Percentiles rank a stretch among this genome's conserved stretches.
Conservation (phyloP, 2,888 invertebrate genomes). For the Bellardia pandia region DNA sequence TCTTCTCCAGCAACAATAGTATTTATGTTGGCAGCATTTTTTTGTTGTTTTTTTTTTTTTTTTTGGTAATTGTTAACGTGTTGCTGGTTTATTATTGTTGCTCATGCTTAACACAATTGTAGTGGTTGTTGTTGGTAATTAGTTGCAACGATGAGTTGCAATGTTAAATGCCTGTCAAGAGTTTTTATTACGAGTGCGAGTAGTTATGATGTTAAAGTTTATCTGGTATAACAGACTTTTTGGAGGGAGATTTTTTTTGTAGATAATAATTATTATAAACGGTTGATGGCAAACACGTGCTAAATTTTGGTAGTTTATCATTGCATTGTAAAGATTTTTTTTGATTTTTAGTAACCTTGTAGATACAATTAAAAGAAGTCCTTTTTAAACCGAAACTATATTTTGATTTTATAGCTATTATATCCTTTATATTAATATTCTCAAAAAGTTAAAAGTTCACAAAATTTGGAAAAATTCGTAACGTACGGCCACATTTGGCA, state of each 20-base stretch:
- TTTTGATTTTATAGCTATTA: too few species aligned
- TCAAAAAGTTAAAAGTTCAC: too few species aligned
- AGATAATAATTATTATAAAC: constrained; percentile 43
- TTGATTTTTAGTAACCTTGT: background rate
- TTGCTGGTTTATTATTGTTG: constrained; percentile 40
- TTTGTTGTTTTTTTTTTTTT: constrained; percentile 17
- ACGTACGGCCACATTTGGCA: too few species aligned
- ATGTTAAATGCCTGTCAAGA: constrained; percentile 56
- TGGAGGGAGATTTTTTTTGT: constrained; percentile 26
- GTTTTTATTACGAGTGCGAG: constrained; percentile 3
- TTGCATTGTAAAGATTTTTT: background rate
- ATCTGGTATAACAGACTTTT: constrained; percentile 31
- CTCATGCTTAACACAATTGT: constrained; percentile 40
- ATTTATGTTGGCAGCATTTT: constrained; percentile 29
- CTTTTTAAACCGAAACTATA: too few species aligned
- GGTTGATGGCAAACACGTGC: constrained; percentile 69
- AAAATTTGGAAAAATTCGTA: too few species aligned
- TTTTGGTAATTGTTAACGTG: constrained; percentile 56
- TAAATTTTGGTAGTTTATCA: constrained; percentile 23
- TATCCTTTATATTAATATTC: too few species aligned
- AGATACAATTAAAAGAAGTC: too few species aligned
- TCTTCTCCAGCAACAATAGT: constrained; percentile 27
- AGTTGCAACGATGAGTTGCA: constrained; percentile 69
- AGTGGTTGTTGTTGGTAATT: constrained; percentile 60
- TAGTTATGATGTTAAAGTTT: constrained; percentile 33